Percentiles rank a stretch among this genome's conserved stretches.
These are phyloP conservation scores for Notodonta ziczac DNA, from an alignment of 2,888 invertebrate genomes.

Conservation along the genomic window DNA sequence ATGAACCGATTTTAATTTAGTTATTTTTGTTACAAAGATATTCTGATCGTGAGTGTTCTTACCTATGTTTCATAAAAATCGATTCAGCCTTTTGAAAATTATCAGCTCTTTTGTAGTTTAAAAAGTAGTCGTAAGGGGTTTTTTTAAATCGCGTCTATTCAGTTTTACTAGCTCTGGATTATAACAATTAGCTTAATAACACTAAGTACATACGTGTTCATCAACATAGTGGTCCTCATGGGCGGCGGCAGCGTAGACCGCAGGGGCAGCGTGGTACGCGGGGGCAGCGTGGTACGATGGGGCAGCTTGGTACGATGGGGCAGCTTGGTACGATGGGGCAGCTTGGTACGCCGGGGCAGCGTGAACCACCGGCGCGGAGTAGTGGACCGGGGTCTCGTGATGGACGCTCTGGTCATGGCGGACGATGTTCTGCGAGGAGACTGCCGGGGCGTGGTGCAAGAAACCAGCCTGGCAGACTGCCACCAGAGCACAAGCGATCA, in stretches of 20 bases:
- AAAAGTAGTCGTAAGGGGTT: no score
- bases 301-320: constrained; percentile 34
- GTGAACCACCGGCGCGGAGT: constrained; percentile 48
- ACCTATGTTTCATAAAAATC: no score
- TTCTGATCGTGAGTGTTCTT: no score
- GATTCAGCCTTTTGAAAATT: no score
- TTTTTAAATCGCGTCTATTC: no score
- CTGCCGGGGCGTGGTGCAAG: constrained; percentile 74
- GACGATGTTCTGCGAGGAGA: constrained; percentile 78
- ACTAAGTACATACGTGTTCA: constrained; percentile 68
- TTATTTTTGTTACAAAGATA: no score
- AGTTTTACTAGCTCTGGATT: no score
- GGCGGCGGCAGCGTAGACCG: constrained; percentile 30
- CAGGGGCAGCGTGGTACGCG: constrained; percentile 32
- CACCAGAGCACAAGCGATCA: constrained; percentile 64
- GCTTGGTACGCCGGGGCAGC: constrained; percentile 42
- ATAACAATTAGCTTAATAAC: not conserved
- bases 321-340: constrained; percentile 36
- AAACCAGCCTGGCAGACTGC: constrained; percentile 72
- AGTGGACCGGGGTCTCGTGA: constrained; percentile 67
- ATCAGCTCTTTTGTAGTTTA: no score
- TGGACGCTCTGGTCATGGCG: constrained; percentile 69
- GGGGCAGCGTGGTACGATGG: constrained; percentile 35
- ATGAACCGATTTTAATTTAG: no score
- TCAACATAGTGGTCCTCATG: constrained; percentile 71